A percentile compares a stretch with the other conserved stretches of the same genome.
phyloP scores from a whole-genome alignment of 1,140 invertebrate genomes.

The Dufourea novaeangliae region DNA sequence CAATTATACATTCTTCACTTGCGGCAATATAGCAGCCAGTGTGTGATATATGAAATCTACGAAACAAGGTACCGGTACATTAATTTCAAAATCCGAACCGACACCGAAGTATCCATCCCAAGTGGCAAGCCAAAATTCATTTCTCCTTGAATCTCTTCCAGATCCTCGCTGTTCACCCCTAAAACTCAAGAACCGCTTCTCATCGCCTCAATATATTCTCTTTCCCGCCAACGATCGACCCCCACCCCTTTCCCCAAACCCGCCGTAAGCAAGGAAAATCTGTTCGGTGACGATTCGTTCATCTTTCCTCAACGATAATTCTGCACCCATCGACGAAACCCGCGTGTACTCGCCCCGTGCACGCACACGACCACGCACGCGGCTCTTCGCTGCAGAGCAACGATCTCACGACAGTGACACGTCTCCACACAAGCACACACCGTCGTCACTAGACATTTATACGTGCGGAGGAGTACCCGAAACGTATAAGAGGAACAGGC shows the following conservation, averaged over 20 bases:
- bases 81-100: too few relatives aligned
- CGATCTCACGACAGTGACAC: background rate
- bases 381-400: too few relatives aligned
- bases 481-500: slow-evolving; percentile 80
- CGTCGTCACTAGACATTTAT: slow-evolving; percentile 42
- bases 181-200: background rate
- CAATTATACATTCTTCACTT: too few relatives aligned
- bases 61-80: too few relatives aligned
- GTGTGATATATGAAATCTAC: too few relatives aligned
- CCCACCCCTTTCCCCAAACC: too few relatives aligned
- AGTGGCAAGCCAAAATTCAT: background rate
- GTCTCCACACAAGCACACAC: background rate
- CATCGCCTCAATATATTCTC: background rate
- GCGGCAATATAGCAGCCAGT: too few relatives aligned
- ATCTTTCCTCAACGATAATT: too few relatives aligned
- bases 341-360: background rate
- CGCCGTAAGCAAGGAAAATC: too few relatives aligned
- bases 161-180: background rate
- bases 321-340: background rate
- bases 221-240: too few relatives aligned
- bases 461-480: slow-evolving; percentile 55
- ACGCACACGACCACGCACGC: background rate
- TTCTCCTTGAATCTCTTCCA: background rate
- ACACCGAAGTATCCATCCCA: background rate
- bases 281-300: background rate